Evolutionary conservation across 2,888 invertebrate species (phyloP).

Genomic region (Silvanus unidentatus): DNA sequence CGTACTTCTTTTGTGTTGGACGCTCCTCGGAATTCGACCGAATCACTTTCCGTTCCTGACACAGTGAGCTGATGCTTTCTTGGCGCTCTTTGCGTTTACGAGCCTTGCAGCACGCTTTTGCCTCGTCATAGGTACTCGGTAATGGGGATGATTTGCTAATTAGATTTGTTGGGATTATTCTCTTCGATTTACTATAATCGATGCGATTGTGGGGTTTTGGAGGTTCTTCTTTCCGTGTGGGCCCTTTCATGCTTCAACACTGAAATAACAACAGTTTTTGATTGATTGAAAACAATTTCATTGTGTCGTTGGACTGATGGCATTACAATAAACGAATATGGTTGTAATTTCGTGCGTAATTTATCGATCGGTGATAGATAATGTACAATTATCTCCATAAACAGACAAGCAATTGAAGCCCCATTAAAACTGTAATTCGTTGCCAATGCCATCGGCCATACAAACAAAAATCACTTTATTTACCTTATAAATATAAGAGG

Average conservation of each 20-base stretch:
- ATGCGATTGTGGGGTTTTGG: slow-evolving; percentile 24
- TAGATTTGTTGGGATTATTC: slow-evolving; percentile 17
- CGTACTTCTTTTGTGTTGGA: slow-evolving; percentile 37
- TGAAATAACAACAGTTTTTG: not conserved
- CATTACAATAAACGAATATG: no score
- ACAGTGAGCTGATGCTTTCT: slow-evolving; percentile 53
- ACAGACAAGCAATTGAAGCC: no score
- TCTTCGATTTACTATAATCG: slow-evolving; percentile 26
- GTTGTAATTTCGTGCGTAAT: no score
- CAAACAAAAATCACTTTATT: no score
- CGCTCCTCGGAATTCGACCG: slow-evolving; percentile 59
- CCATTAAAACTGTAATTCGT: slow-evolving; percentile 1
- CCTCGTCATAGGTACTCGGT: slow-evolving; percentile 38
- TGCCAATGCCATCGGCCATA: not conserved
- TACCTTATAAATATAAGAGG: no score
- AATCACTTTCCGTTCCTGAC: slow-evolving; percentile 56
- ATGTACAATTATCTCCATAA: no score
- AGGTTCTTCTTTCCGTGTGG: slow-evolving; percentile 29
- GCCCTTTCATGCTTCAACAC: slow-evolving; percentile 30
- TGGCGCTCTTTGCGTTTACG: slow-evolving; percentile 60
- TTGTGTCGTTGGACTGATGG: no score
- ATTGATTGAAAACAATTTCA: no score
- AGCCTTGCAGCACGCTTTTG: slow-evolving; percentile 43
- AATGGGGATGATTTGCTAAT: slow-evolving; percentile 13
- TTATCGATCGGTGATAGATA: no score